Evolutionary conservation across 2,888 invertebrate genomes (phyloP).

Genomic region (Spodoptera picta): DNA sequence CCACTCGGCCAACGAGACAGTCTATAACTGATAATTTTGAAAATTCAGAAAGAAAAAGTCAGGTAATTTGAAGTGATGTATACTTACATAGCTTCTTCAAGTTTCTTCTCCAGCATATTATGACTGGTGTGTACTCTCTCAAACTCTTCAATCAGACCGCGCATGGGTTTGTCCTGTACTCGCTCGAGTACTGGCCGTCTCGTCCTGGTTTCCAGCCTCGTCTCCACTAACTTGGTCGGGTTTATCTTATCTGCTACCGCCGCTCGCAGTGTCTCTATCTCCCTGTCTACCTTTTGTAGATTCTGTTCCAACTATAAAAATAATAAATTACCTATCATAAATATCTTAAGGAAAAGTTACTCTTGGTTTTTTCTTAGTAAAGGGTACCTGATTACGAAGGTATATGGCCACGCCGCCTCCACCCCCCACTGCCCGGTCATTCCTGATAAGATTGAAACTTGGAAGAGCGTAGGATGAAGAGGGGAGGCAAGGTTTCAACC

Average conservation of each 20-base stretch:
- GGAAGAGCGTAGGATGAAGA: no score
- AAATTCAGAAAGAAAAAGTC: no score
- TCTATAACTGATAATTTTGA: no score
- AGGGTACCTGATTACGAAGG: no score
- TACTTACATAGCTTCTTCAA: conserved; percentile 91
- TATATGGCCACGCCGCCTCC: no score
- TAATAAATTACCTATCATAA: no score
- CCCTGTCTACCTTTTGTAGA: conserved; percentile 93
- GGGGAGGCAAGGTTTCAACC: no score
- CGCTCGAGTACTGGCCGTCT: conserved; percentile 93
- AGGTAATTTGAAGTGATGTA: neutral
- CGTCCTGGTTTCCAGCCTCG: conserved; percentile 94
- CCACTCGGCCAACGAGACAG: no score
- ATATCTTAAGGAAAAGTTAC: no score
- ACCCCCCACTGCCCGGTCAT: no score
- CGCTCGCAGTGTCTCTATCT: conserved; percentile 93
- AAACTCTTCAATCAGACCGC: conserved; percentile 92
- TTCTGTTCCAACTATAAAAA: conserved; percentile 91
- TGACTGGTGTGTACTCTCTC: conserved; percentile 91
- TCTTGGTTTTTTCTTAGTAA: no score
- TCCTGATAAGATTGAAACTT: no score
- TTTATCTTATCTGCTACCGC: conserved; percentile 93
- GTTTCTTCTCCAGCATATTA: conserved; percentile 90
- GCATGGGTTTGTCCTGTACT: conserved; percentile 91
- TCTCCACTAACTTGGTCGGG: conserved; percentile 95